Conservation (phyloP, 1,140 invertebrate genomes). For the Oryzaephilus surinamensis region DNA sequence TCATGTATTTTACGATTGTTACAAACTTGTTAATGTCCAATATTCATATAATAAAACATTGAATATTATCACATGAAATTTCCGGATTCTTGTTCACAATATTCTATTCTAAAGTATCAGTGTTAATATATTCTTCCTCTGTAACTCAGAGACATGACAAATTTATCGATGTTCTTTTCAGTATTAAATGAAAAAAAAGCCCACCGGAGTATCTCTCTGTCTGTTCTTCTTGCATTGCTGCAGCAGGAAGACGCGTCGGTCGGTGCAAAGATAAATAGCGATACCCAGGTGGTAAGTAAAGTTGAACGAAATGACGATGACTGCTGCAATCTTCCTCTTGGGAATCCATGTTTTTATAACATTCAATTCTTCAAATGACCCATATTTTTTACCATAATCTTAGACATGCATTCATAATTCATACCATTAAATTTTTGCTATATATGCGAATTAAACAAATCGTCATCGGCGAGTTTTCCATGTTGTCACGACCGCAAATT, state of each 20-base stretch:
- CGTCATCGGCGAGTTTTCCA: background rate
- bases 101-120: conserved; percentile 15
- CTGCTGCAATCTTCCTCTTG: conserved; percentile 11
- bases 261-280: conserved; percentile 16
- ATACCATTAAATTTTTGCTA: background rate
- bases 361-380: conserved; percentile 6
- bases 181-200: background rate
- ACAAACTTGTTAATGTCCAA: too few species aligned
- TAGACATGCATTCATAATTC: background rate
- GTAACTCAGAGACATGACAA: conserved; percentile 20
- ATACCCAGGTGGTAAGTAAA: conserved; percentile 20
- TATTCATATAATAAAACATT: too few species aligned
- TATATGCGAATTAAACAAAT: background rate
- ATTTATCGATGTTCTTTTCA: conserved; percentile 19
- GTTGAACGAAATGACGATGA: too few species aligned
- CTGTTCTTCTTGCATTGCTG: background rate
- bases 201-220: background rate
- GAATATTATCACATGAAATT: too few species aligned
- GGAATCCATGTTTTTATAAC: conserved; percentile 8
- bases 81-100: conserved; percentile 20
- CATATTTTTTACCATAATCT: background rate
- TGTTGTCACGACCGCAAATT: too few species aligned
- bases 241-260: background rate
- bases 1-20: too few species aligned
- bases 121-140: conserved; percentile 24